A percentile compares a stretch with the other conserved stretches of the same genome.
These are phyloP conservation scores for Hypsopygia costalis DNA, from an alignment of 2,888 invertebrate genomes.

Conservation along the genomic window DNA sequence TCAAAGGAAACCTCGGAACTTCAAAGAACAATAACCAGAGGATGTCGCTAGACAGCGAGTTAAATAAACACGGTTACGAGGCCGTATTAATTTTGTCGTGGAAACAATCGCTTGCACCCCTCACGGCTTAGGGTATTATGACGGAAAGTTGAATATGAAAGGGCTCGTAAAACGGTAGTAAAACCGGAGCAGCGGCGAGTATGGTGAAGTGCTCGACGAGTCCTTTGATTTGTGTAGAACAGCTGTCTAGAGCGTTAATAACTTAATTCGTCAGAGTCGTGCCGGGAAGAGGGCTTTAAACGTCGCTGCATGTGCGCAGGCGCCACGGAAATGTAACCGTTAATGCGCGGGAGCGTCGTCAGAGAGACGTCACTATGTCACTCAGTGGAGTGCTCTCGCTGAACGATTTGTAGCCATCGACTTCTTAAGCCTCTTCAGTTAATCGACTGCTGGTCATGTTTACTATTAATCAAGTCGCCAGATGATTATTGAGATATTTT, in stretches of 20 bases:
- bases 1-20: slow-evolving; percentile 56
- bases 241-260: slow-evolving; percentile 77
- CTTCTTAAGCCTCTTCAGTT: slow-evolving; percentile 40
- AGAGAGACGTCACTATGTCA: slow-evolving; percentile 27
- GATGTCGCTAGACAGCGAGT: slow-evolving; percentile 44
- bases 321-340: slow-evolving; percentile 54
- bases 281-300: slow-evolving; percentile 69
- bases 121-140: slow-evolving; percentile 32
- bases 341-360: slow-evolving; percentile 50
- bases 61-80: slow-evolving; percentile 61
- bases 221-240: slow-evolving; percentile 77
- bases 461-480: slow-evolving; percentile 42
- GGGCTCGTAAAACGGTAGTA: slow-evolving; percentile 70
- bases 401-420: slow-evolving; percentile 66
- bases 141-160: slow-evolving; percentile 71
- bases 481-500: slow-evolving; percentile 25
- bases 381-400: slow-evolving; percentile 38
- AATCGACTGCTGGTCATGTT: slow-evolving; percentile 55
- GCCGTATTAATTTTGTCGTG: slow-evolving; percentile 65
- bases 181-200: slow-evolving; percentile 57
- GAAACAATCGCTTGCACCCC: slow-evolving; percentile 59
- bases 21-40: slow-evolving; percentile 62
- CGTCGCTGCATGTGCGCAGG: slow-evolving; percentile 55
- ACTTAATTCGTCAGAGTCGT: slow-evolving; percentile 78
- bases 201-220: slow-evolving; percentile 53